Evolutionary conservation across 2,113 vertebrate genomes (phyloP), one percentile per base, ranked within the genome.

Genomic region (Myrmecophaga tridactyla): DNA sequence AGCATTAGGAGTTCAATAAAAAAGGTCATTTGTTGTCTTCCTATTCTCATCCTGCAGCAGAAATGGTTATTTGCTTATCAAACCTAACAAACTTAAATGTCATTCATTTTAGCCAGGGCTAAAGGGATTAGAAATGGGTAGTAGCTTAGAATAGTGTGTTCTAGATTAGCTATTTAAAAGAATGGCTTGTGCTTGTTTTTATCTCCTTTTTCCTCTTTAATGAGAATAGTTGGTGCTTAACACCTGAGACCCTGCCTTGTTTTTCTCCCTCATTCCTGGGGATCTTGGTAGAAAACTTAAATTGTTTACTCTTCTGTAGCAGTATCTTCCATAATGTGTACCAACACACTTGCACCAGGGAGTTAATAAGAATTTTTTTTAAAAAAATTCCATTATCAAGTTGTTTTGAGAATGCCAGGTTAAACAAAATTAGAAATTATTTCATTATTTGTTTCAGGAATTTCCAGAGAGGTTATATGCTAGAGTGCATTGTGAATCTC

Each of bases 51-150:
- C 25, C 51, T 70, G 39, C 7, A 89, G 27, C 8, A 18, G 51
- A 96, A 95, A 86, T 77, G 25, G 63, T 72, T 93, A 75, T 81
- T 90, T 88, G 62, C 53, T 97, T 27, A 86, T 81, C 67, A 82
- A 15, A 92, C 9, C 34, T 89, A 86, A 82, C 34, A 86, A 92
- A 9, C 17, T 92, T 51, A 92, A 81, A 95, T 92, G 29, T 34
- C 39, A 89, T 51, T 17, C 80, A 72, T 46, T 13, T 72, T 70
- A 91, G 10, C 20, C n/a, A 89, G 29, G 7, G 62, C 51, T 63
- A 62, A 92, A 83, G 56, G n/a, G 41, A 90, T 92, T 86, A 92
- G 25, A 73, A 94, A 86, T 67, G 17, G 6, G 7, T 80, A 93
- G 11, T 81, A 25, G 48, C 3, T 56, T 86, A 67, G 6, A 92